A percentile compares a stretch with the other conserved stretches of the same genome.
Evolutionary conservation across 1,140 invertebrate genomes (phyloP).

Genomic region (Pristionchus pacificus): DNA sequence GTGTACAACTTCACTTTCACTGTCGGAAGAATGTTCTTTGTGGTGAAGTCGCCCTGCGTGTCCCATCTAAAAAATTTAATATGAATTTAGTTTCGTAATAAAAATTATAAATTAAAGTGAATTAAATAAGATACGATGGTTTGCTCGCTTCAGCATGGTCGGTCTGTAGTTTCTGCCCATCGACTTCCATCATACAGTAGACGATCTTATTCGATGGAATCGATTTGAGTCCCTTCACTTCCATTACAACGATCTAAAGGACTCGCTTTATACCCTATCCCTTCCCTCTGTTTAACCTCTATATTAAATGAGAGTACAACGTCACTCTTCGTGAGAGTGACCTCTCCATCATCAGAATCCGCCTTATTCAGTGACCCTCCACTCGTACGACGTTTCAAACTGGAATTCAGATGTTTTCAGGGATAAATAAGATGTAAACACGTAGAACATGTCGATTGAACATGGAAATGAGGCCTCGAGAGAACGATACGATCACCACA

Average conservation of each 20-base stretch:
- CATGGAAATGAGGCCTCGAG: too few relatives aligned
- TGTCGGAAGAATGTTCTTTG: constrained; percentile 87
- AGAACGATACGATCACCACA: too few relatives aligned
- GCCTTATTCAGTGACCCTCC: constrained; percentile 55
- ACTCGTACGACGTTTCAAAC: constrained; percentile 53
- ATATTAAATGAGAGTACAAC: constrained; percentile 54
- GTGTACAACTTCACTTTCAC: constrained; percentile 85
- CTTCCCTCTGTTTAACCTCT: constrained; percentile 41
- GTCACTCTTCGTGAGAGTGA: constrained; percentile 52
- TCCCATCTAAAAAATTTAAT: constrained; percentile 59
- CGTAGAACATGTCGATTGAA: too few relatives aligned
- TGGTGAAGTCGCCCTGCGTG: constrained; percentile 92
- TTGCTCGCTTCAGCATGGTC: constrained; percentile 98
- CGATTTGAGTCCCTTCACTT: constrained; percentile 95
- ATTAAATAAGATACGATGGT: constrained; percentile 58
- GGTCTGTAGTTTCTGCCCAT: constrained; percentile 91
- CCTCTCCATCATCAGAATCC: constrained; percentile 54
- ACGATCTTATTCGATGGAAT: constrained; percentile 92
- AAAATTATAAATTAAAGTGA: neutral
- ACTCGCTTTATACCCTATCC: neutral
- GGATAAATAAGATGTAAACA: neutral
- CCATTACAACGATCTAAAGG: constrained; percentile 87
- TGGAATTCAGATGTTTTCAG: constrained; percentile 35
- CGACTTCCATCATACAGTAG: constrained; percentile 99
- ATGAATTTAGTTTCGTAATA: too few relatives aligned